Evolutionary conservation across 2,888 invertebrate genomes (phyloP).

Genomic region (Cecidostiba fungosa): DNA sequence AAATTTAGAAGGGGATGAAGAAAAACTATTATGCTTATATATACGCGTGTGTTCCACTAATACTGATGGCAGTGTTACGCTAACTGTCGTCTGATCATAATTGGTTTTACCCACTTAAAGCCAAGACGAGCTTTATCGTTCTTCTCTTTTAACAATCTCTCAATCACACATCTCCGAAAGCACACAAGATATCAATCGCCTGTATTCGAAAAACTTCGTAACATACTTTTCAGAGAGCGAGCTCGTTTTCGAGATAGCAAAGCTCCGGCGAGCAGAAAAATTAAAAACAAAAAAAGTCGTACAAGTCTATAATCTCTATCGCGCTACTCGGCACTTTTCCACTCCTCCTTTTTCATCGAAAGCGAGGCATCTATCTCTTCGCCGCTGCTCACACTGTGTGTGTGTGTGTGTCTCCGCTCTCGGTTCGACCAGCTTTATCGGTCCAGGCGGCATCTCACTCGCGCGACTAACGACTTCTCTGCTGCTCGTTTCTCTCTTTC

Average conservation of each 20-base stretch:
- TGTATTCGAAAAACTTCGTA: no score
- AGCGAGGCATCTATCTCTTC: neutral
- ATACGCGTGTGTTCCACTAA: no score
- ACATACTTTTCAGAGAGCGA: neutral
- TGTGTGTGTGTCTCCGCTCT: neutral
- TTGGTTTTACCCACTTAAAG: no score
- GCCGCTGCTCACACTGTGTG: neutral
- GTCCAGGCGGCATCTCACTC: constrained; percentile 28
- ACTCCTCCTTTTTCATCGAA: neutral
- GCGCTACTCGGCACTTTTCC: constrained; percentile 11
- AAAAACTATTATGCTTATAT: neutral
- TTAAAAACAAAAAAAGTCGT: neutral
- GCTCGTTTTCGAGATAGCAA: neutral
- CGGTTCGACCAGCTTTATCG: constrained; percentile 5
- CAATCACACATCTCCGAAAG: no score
- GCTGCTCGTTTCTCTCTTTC: neutral
- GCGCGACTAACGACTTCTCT: neutral
- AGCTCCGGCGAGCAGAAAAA: neutral
- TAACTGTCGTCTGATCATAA: no score
- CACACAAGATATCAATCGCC: no score
- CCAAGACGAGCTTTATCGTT: no score
- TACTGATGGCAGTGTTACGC: no score
- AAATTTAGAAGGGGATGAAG: neutral
- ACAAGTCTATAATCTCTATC: neutral
- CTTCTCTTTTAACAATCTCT: no score